Evolutionary conservation across 2,113 vertebrate species (phyloP), one percentile per base, ranked within the genome.

Genomic region (Coryphaenoides rupestris): DNA sequence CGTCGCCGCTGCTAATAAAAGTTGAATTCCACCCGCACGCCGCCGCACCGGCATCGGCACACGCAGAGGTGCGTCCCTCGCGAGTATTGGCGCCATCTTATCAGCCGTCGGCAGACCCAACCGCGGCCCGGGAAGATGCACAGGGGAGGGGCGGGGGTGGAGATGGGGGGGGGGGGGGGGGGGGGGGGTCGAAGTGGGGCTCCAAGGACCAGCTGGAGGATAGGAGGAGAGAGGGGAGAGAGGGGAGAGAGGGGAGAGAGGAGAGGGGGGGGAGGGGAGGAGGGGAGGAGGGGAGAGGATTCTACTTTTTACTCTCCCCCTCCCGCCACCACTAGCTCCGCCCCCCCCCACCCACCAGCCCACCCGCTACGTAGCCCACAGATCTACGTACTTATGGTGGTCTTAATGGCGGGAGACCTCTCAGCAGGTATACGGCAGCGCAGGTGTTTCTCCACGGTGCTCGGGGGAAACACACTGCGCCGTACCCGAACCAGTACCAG

Each of bases 1-100:
- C n/a, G n/a, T n/a, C n/a, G 76, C 73, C 63, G 66, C 81, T 76
- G 78, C 81, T 90, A 89, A 90, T 91, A 89, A 90, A 90, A 89
- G 82, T 88, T 89, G 78, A 88, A 89, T 90, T 90, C 87, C 40
- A 45, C 40, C 5, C 79, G 75, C 72, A 67, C n/a, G 89, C 86
- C 77, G 77, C 83, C 68, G 74, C 60, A 47, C 65, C 82, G 84
- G 82, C 86, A 86, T 74, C 58, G 1, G 50, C 73, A 80, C 71
- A 82, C 87, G 81, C 81, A 55, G 88, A 88, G 83, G 80, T 86
- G 78, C 71, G 76, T 86, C n/a, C 81, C 86, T 88, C 77, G 82
- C 65, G 73, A 79, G 84, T 77, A 79, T 78, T 87, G 88, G 85
- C 81, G 57, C 45, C n/a, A 70, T 86, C 90, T 91, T 90, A 92